Percentiles rank a stretch among this genome's conserved stretches.
phyloP scores from a whole-genome alignment of 2,888 invertebrate genomes.

The Baccha elongata region DNA sequence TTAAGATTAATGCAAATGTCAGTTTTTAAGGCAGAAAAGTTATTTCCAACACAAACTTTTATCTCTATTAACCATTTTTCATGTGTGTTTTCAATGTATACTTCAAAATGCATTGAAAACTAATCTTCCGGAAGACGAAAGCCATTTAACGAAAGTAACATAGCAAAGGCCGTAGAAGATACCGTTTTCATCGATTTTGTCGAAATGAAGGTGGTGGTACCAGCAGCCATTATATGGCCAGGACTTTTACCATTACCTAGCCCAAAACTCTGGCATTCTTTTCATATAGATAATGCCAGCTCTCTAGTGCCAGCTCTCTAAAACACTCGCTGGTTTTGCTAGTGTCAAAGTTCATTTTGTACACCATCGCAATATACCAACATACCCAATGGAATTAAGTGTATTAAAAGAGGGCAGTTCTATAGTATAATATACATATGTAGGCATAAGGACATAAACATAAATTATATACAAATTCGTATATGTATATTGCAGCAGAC shows the following conservation, averaged over 20 bases:
- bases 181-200: neutral
- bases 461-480: slow-evolving; percentile 14
- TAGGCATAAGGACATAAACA: slow-evolving; percentile 9
- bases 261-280: neutral
- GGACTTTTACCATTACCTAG: too few species aligned
- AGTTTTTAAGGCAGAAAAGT: too few species aligned
- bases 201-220: too few species aligned
- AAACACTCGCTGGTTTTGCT: slow-evolving; percentile 2
- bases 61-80: too few species aligned
- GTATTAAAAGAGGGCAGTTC: slow-evolving; percentile 16
- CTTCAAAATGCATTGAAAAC: neutral
- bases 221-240: too few species aligned
- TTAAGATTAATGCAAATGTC: too few species aligned
- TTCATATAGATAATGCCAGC: neutral
- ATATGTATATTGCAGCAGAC: slow-evolving; percentile 11
- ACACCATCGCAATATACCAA: slow-evolving; percentile 22
- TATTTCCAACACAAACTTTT: too few species aligned
- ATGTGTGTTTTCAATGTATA: too few species aligned
- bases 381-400: slow-evolving; percentile 26
- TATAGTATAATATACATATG: neutral
- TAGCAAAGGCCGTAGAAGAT: neutral
- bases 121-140: slow-evolving; percentile 5
- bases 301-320: slow-evolving; percentile 7
- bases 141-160: slow-evolving; percentile 5
- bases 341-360: slow-evolving; percentile 35